Evolutionary conservation across 2,888 invertebrate species (phyloP).

Genomic region (Cantharis lateralis): DNA sequence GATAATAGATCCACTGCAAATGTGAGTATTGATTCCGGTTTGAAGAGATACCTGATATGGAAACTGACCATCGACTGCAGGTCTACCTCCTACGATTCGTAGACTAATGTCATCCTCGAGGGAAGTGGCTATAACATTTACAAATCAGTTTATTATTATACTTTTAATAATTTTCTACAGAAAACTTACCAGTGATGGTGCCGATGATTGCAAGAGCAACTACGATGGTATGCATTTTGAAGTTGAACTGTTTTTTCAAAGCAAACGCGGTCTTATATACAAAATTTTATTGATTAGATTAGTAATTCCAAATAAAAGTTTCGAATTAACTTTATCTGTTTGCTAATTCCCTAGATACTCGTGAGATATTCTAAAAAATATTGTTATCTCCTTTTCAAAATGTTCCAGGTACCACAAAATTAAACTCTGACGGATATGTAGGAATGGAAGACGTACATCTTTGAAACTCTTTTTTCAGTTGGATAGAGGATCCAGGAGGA

Average conservation of each 20-base stretch:
- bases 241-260: background rate
- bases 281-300: background rate
- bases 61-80: conserved; percentile 50
- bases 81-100: conserved; percentile 57
- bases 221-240: background rate
- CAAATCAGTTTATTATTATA: background rate
- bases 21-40: conserved; percentile 47
- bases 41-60: conserved; percentile 57
- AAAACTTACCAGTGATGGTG: background rate
- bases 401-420: background rate
- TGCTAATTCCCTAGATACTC: background rate
- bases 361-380: background rate
- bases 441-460: too few species aligned
- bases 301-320: background rate
- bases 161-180: too few species aligned
- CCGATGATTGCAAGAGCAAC: background rate
- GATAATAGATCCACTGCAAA: conserved; percentile 59
- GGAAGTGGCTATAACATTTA: background rate
- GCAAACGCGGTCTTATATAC: background rate
- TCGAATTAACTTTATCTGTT: background rate
- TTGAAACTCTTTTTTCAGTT: too few species aligned
- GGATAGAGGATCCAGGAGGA: too few species aligned
- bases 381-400: background rate
- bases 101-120: background rate
- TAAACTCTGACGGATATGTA: too few species aligned